Percentiles rank a stretch among this genome's conserved stretches.
These are phyloP conservation scores for Epinephelus cyanopodus DNA, from an alignment of 2,113 vertebrate genomes.

Conservation along the genomic window DNA sequence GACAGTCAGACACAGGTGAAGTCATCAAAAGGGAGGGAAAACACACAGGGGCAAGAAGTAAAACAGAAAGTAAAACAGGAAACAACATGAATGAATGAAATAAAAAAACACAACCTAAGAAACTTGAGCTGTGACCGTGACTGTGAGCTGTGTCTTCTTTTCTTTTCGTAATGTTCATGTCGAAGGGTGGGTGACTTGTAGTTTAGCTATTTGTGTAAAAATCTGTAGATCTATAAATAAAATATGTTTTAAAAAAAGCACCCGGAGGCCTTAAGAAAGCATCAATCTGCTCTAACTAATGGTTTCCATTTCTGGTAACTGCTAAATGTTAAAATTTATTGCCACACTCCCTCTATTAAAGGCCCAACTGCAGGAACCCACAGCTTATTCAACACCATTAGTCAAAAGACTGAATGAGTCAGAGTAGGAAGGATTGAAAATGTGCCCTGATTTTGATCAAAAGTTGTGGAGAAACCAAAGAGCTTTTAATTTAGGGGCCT, in stretches of 20 bases:
- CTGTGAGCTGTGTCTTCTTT: no score
- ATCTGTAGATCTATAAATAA: no score
- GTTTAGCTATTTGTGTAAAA: no score
- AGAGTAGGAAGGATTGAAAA: conserved; percentile 26
- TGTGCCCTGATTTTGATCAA: conserved; percentile 35
- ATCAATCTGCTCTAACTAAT: background rate
- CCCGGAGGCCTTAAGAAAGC: background rate
- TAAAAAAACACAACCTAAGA: no score
- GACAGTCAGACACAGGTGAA: no score
- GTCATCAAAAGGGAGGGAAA: no score
- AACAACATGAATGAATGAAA: no score
- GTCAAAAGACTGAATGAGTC: conserved; percentile 21
- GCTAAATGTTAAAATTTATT: background rate
- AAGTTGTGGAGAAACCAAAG: background rate
- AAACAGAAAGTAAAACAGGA: no score
- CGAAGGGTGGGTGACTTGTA: no score
- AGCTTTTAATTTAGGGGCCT: background rate
- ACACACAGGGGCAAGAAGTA: no score
- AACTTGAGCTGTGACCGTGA: no score
- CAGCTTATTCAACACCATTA: conserved; percentile 13
- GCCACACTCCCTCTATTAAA: background rate
- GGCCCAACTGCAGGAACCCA: background rate
- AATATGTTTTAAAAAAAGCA: background rate
- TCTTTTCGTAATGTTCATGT: no score
- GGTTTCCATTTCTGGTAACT: conserved; percentile 9